A percentile compares a stretch with the other conserved stretches of the same genome.
phyloP scores from a whole-genome alignment of 2,888 invertebrate genomes.

The Apamea sordens region DNA sequence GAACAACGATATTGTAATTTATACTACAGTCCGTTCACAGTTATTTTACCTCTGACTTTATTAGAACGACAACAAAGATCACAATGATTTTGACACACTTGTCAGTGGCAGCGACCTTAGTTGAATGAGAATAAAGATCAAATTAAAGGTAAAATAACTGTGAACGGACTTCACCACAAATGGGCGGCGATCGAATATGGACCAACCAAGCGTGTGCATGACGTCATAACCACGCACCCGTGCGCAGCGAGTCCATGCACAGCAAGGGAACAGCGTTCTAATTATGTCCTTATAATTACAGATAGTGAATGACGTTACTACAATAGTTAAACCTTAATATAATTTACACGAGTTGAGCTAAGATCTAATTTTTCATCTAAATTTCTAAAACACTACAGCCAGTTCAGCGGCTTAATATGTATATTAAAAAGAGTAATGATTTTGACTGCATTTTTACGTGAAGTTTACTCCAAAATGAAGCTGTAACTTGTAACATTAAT shows the following conservation, averaged over 20 bases:
- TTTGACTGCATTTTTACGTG: slow-evolving; percentile 15
- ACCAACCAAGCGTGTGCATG: not conserved
- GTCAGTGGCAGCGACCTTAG: no score
- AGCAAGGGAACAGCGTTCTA: slow-evolving; percentile 6
- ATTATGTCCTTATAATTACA: not conserved
- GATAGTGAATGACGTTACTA: not conserved
- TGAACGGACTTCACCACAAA: not conserved
- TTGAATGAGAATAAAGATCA: no score
- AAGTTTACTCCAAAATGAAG: slow-evolving; percentile 10
- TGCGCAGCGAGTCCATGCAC: not conserved
- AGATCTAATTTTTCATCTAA: slow-evolving; percentile 29
- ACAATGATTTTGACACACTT: not conserved
- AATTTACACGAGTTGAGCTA: slow-evolving; percentile 51
- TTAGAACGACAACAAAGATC: no score
- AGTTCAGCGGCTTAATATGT: slow-evolving; percentile 1
- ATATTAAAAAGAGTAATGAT: not conserved
- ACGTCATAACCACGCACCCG: not conserved
- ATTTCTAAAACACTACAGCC: slow-evolving; percentile 7
- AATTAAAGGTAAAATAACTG: not conserved
- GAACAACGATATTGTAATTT: not conserved
- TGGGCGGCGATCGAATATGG: not conserved
- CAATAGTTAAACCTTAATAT: slow-evolving; percentile 16
- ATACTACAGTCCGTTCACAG: not conserved
- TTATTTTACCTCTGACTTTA: not conserved
- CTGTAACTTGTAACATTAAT: slow-evolving; percentile 4